Percentiles rank a stretch among this genome's conserved stretches.
Conservation (phyloP, 2,113 vertebrate genomes). For the Meles meles region DNA sequence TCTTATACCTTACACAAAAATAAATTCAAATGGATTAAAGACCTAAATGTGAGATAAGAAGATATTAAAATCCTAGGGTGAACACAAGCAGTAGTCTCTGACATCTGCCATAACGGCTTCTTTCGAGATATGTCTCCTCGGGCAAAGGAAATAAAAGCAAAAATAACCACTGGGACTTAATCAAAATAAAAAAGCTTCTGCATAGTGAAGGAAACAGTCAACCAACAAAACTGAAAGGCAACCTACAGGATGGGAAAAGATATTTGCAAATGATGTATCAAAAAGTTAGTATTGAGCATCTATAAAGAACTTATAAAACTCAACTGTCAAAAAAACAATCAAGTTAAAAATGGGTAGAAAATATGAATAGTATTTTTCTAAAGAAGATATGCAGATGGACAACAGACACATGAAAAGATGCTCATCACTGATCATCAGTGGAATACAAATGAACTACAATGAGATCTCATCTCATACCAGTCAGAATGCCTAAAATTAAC, state of each 20-base stretch:
- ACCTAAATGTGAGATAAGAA: neutral
- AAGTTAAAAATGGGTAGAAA: neutral
- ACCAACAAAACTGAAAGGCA: neutral
- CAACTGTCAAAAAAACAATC: neutral
- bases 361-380: neutral
- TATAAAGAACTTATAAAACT: neutral
- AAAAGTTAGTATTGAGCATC: neutral
- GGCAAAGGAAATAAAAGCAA: neutral
- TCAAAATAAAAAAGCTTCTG: neutral
- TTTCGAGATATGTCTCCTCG: neutral
- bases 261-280: neutral
- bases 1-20: neutral
- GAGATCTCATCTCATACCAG: neutral
- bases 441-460: neutral
- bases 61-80: neutral
- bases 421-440: neutral
- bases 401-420: neutral
- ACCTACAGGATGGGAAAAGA: neutral
- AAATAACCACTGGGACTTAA: neutral
- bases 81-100: neutral
- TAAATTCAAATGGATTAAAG: neutral
- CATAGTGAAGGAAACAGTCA: neutral
- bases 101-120: neutral
- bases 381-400: neutral
- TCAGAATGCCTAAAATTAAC: neutral